Evolutionary conservation across 64 coral and sea anemone genomes (phyloP).

Genomic region (Stichodactyla helianthus): DNA sequence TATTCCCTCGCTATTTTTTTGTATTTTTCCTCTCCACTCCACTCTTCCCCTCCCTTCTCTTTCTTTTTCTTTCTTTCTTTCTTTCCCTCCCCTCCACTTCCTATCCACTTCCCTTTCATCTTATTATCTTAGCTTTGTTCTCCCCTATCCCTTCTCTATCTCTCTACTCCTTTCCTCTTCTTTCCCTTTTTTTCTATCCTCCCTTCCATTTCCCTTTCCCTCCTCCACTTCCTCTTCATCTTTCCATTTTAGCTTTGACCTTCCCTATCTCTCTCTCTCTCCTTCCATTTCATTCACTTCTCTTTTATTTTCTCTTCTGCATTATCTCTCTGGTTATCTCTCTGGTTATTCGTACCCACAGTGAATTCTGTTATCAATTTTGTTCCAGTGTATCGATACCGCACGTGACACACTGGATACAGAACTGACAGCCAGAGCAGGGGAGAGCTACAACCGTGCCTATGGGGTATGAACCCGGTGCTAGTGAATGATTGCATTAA

Average conservation of each 20-base stretch:
- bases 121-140: too few species aligned
- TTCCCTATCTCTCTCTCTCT: not conserved
- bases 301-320: too few species aligned
- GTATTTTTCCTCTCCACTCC: not conserved
- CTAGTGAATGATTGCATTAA: not conserved
- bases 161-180: too few species aligned
- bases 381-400: conserved; percentile 79
- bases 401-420: conserved; percentile 94
- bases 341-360: not conserved
- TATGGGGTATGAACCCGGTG: conserved; percentile 55
- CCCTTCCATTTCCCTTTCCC: too few species aligned
- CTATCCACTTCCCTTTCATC: too few species aligned
- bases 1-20: not conserved
- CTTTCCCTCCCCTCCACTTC: too few species aligned
- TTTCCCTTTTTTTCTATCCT: too few species aligned
- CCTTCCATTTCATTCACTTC: not conserved
- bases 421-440: conserved; percentile 95
- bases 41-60: not conserved
- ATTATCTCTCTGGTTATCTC: not conserved
- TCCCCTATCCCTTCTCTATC: too few species aligned
- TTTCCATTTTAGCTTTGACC: too few species aligned
- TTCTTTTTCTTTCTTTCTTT: not conserved
- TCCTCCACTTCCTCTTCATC: too few species aligned
- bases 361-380: not conserved
- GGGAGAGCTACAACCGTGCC: conserved; percentile 97